Evolutionary conservation across 2,113 vertebrate genomes (phyloP).

Genomic region (Noturus placidus): DNA sequence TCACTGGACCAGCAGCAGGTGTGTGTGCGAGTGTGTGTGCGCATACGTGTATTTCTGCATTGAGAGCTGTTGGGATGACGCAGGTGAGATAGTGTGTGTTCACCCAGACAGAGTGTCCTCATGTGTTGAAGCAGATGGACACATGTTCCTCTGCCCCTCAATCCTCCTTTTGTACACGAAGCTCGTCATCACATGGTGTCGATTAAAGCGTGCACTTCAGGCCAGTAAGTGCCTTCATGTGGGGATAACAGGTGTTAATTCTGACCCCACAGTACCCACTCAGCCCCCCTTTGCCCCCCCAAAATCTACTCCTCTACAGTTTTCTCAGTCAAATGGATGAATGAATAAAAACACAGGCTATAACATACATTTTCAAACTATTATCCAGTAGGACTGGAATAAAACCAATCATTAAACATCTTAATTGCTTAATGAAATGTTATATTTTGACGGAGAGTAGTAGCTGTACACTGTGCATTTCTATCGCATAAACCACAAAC

Average conservation of each 20-base stretch:
- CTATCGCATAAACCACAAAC: no score
- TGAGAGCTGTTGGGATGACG: not conserved
- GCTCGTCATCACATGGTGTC: constrained; percentile 45
- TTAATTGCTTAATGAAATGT: not conserved
- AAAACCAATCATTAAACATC: not conserved
- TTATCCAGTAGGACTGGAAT: not conserved
- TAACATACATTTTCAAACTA: not conserved
- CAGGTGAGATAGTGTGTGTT: constrained; percentile 39
- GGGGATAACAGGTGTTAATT: constrained; percentile 50
- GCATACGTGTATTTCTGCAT: constrained; percentile 10
- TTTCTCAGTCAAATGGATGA: not conserved
- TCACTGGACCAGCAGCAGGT: constrained; percentile 4
- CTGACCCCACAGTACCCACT: constrained; percentile 39
- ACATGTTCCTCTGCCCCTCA: constrained; percentile 51
- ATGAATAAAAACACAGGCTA: not conserved
- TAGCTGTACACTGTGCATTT: not conserved
- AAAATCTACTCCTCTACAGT: not conserved
- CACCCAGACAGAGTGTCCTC: constrained; percentile 23
- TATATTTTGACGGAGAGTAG: not conserved
- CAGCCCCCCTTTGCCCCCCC: constrained; percentile 49
- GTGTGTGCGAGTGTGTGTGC: not conserved
- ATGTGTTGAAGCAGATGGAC: constrained; percentile 40
- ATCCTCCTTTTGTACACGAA: constrained; percentile 53
- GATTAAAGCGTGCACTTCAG: constrained; percentile 54
- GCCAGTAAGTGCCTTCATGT: constrained; percentile 39